Percentiles rank a stretch among this genome's conserved stretches.
phyloP scores from a whole-genome alignment of 2,888 invertebrate genomes.

The Seira ritae region DNA sequence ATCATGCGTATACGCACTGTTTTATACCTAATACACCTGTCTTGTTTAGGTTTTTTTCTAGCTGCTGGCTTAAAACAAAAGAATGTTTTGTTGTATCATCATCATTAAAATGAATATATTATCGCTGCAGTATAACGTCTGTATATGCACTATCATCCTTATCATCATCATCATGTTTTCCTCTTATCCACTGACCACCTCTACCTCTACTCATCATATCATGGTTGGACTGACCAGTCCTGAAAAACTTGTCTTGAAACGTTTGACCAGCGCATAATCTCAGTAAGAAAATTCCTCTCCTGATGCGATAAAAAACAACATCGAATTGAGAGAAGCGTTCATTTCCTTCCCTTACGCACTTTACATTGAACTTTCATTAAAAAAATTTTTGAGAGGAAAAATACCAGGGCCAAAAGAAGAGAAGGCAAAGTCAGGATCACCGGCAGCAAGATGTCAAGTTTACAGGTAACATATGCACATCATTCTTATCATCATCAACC shows the following conservation, averaged over 20 bases:
- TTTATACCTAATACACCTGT: neutral
- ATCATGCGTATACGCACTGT: too few relatives aligned
- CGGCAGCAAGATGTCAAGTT: neutral
- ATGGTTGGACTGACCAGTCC: slow-evolving; percentile 3
- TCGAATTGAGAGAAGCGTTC: neutral
- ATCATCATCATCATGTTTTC: slow-evolving; percentile 2
- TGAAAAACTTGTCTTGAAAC: slow-evolving; percentile 12
- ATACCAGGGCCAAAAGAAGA: slow-evolving; percentile 41
- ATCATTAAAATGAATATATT: neutral
- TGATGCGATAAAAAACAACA: too few relatives aligned
- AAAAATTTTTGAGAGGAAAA: slow-evolving; percentile 57
- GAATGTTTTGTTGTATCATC: neutral
- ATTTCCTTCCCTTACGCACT: slow-evolving; percentile 63
- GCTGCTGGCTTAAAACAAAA: neutral
- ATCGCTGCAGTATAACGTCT: too few relatives aligned
- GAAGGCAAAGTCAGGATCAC: neutral
- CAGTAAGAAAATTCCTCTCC: neutral
- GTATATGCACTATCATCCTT: neutral
- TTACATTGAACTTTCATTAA: slow-evolving; percentile 63
- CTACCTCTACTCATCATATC: neutral
- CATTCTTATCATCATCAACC: slow-evolving; percentile 14
- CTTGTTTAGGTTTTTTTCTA: neutral
- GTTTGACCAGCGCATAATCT: neutral
- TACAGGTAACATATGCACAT: slow-evolving; percentile 18
- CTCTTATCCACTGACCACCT: slow-evolving; percentile 20